Conservation (phyloP, 1,140 invertebrate genomes). For the Helicoverpa armigera region DNA sequence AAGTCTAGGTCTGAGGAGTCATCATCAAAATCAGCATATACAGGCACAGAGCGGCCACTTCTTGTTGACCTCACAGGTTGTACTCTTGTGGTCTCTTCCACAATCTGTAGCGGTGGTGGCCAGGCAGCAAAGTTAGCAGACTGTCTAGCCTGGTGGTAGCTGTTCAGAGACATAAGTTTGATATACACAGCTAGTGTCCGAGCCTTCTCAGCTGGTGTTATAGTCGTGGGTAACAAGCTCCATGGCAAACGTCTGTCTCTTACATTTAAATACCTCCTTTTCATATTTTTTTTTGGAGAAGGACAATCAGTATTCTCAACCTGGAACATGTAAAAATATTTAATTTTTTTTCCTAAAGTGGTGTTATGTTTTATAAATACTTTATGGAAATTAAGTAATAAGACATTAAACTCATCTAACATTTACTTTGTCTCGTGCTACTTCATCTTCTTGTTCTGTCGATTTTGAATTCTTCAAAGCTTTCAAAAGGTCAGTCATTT, state of each 20-base stretch:
- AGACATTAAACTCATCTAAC: background rate
- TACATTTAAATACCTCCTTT: slow-evolving; percentile 79
- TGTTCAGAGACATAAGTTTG: slow-evolving; percentile 80
- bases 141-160: slow-evolving; percentile 75
- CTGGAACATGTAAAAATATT: slow-evolving; percentile 57
- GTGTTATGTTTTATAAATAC: too few species aligned
- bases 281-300: slow-evolving; percentile 71
- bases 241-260: slow-evolving; percentile 83
- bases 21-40: slow-evolving; percentile 81
- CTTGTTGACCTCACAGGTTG: slow-evolving; percentile 77
- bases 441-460: slow-evolving; percentile 73
- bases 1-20: slow-evolving; percentile 82
- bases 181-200: slow-evolving; percentile 78
- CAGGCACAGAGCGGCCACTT: slow-evolving; percentile 79
- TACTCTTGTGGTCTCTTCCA: slow-evolving; percentile 74
- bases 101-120: slow-evolving; percentile 78
- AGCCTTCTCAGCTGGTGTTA: slow-evolving; percentile 76
- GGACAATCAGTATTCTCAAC: slow-evolving; percentile 54
- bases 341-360: too few species aligned
- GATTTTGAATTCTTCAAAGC: slow-evolving; percentile 81
- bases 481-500: slow-evolving; percentile 82
- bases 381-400: background rate
- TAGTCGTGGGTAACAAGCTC: slow-evolving; percentile 78
- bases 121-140: slow-evolving; percentile 72
- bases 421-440: slow-evolving; percentile 58